Percentiles rank a stretch among this genome's conserved stretches.
Conservation (phyloP, 1,140 invertebrate species). For the Mizuhopecten yessoensis region DNA sequence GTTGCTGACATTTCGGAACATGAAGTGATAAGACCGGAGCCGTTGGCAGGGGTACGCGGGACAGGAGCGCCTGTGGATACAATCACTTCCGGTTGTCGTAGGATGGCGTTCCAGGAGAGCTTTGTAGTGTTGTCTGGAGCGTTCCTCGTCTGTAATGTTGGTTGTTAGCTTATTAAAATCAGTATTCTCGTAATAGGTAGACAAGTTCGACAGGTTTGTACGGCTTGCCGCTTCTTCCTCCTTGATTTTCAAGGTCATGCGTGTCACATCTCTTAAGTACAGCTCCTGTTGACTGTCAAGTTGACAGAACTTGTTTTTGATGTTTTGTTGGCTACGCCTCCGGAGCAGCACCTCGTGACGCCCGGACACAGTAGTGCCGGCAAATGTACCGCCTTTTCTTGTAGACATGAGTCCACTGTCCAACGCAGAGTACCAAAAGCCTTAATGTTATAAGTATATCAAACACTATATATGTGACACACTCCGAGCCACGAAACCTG, state of each 20-base stretch:
- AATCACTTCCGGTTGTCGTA: neutral
- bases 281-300: neutral
- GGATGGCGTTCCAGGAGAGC: neutral
- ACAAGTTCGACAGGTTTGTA: neutral
- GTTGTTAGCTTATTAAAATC: neutral
- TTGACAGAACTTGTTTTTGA: neutral
- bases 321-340: neutral
- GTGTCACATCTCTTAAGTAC: neutral
- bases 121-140: neutral
- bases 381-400: neutral
- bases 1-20: conserved; percentile 9
- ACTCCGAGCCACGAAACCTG: too few relatives aligned
- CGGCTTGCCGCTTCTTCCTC: neutral
- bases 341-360: neutral
- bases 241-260: neutral
- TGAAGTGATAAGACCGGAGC: neutral
- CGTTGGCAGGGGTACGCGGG: neutral
- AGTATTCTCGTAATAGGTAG: neutral
- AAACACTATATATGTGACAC: too few relatives aligned
- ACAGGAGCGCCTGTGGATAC: neutral
- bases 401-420: neutral
- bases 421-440: too few relatives aligned
- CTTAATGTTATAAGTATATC: too few relatives aligned
- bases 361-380: neutral
- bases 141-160: neutral